A percentile compares a stretch with the other conserved stretches of the same genome.
These are phyloP conservation scores for Struthidea cinerea DNA, from an alignment of 2,113 vertebrate genomes.

Conservation along the genomic window DNA sequence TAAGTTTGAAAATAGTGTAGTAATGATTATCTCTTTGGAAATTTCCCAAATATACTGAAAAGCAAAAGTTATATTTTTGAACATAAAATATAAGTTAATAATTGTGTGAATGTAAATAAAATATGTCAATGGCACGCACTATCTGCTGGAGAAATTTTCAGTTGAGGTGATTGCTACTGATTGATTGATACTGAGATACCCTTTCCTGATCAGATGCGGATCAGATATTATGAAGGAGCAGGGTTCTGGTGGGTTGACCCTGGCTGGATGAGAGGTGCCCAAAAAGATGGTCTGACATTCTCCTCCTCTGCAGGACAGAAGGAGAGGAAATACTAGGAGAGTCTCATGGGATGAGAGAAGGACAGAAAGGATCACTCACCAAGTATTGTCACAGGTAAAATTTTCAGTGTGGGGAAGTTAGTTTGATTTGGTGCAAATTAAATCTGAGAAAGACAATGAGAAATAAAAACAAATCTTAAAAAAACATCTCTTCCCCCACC, in stretches of 20 bases:
- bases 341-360: rapidly evolving
- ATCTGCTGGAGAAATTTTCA: background rate
- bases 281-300: background rate
- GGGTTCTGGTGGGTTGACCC: background rate
- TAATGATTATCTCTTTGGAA: background rate
- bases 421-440: background rate
- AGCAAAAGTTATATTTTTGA: background rate
- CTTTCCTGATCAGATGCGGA: background rate
- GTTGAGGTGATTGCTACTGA: background rate
- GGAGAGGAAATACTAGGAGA: background rate
- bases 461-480: background rate
- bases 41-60: background rate
- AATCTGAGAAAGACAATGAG: background rate
- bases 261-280: too few relatives aligned
- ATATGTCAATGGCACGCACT: background rate
- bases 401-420: background rate
- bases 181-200: background rate
- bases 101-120: background rate
- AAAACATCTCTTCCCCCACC: background rate
- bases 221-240: background rate
- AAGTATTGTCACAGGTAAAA: background rate
- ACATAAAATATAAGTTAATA: background rate
- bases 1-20: background rate
- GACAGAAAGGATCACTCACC: background rate
- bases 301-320: background rate